Percentiles rank a stretch among this genome's conserved stretches.
Evolutionary conservation across 2,113 vertebrate species (phyloP).

Genomic region (Strix aluco): DNA sequence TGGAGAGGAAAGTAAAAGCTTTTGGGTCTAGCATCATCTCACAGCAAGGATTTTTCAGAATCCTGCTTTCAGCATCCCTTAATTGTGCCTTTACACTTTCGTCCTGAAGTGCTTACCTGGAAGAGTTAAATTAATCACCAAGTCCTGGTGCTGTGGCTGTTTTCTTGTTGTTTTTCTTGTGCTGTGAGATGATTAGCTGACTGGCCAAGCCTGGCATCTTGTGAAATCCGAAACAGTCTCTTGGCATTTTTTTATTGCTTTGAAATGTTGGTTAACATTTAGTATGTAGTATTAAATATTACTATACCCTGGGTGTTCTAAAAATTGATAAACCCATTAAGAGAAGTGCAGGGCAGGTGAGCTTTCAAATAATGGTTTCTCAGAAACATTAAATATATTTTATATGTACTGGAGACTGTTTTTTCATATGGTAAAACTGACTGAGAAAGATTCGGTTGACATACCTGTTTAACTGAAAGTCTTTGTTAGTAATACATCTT

Average conservation of each 20-base stretch:
- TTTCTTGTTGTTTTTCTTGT: conserved; percentile 21
- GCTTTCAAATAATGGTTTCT: conserved; percentile 8
- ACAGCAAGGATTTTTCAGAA: conserved; percentile 4
- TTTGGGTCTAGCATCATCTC: conserved; percentile 29
- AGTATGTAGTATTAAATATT: conserved; percentile 39
- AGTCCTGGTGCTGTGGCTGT: background rate
- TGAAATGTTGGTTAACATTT: conserved; percentile 51
- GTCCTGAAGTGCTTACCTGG: conserved; percentile 10
- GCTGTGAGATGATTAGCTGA: conserved; percentile 29
- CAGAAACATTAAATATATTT: conserved; percentile 14
- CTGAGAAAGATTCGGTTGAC: background rate
- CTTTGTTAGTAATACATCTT: background rate
- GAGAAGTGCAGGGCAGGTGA: conserved; percentile 5
- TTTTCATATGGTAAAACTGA: background rate
- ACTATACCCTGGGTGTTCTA: conserved; percentile 1
- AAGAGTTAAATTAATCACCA: conserved; percentile 47
- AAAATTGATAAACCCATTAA: conserved; percentile 66
- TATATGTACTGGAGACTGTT: background rate
- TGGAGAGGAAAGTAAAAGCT: conserved; percentile 26
- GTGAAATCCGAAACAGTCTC: conserved; percentile 34
- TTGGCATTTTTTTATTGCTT: conserved; percentile 22
- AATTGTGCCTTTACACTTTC: conserved; percentile 23
- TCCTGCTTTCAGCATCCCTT: conserved; percentile 8
- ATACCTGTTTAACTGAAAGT: background rate
- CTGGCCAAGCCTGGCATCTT: conserved; percentile 35